Conservation (phyloP, 2,888 invertebrate species). For the Leptinotarsa tumamoca region DNA sequence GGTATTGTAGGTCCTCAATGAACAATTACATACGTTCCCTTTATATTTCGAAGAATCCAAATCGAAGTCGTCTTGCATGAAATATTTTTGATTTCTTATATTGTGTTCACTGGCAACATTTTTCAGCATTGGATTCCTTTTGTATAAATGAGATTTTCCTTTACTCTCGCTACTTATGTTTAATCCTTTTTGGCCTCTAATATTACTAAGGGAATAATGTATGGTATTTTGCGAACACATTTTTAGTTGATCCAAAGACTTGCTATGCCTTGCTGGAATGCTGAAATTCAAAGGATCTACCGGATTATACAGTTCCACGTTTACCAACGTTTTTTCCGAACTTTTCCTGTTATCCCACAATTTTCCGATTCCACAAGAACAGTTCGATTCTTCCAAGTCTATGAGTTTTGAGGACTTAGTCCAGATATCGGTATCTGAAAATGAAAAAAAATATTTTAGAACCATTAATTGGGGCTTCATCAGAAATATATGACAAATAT, state of each 20-base stretch:
- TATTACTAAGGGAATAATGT: conserved; percentile 56
- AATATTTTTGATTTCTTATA: conserved; percentile 46
- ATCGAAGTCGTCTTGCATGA: conserved; percentile 40
- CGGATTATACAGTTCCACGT: conserved; percentile 46
- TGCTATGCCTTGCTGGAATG: conserved; percentile 75
- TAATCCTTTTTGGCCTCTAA: conserved; percentile 42
- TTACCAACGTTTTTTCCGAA: conserved; percentile 49
- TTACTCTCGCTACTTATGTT: conserved; percentile 19
- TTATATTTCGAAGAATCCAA: conserved; percentile 12
- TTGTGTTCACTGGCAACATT: conserved; percentile 57
- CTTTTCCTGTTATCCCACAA: conserved; percentile 54
- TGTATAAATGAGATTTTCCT: conserved; percentile 43
- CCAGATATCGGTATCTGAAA: conserved; percentile 31
- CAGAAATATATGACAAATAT: too few relatives aligned
- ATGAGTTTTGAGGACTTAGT: conserved; percentile 48
- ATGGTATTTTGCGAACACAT: conserved; percentile 61
- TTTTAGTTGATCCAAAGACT: conserved; percentile 83
- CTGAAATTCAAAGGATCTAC: conserved; percentile 48
- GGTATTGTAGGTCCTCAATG: conserved; percentile 35
- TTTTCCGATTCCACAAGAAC: conserved; percentile 56
- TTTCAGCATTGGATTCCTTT: conserved; percentile 50
- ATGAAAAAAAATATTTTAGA: neutral
- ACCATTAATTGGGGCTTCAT: too few relatives aligned
- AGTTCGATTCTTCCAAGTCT: conserved; percentile 52
- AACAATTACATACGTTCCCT: conserved; percentile 46